Conservation (phyloP, 2,113 vertebrate genomes). For the Tupaia chinensis region DNA sequence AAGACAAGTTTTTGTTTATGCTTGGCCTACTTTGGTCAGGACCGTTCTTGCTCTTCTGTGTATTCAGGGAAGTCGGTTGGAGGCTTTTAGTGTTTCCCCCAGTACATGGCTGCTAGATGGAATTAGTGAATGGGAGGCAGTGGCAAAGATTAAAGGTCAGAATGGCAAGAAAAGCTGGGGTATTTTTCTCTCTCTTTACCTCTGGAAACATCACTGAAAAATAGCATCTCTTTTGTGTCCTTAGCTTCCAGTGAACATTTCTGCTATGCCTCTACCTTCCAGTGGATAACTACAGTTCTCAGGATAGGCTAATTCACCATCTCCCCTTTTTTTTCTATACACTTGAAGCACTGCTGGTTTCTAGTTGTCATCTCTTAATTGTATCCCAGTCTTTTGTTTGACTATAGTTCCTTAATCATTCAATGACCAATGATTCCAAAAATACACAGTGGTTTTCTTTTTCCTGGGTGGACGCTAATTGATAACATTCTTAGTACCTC, state of each 20-base stretch:
- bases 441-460: not conserved
- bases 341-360: not conserved
- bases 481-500: not conserved
- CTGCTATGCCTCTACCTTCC: not conserved
- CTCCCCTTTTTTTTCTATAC: not conserved
- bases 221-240: not conserved
- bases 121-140: not conserved
- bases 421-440: not conserved
- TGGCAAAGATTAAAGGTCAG: not conserved
- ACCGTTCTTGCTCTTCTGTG: not conserved
- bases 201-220: not conserved
- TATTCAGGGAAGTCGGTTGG: not conserved
- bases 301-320: not conserved
- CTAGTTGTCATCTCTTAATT: not conserved
- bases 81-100: not conserved
- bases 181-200: not conserved
- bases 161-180: not conserved
- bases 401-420: not conserved
- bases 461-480: not conserved
- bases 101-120: not conserved
- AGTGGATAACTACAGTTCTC: not conserved
- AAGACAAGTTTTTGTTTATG: not conserved
- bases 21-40: not conserved
- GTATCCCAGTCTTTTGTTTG: not conserved
- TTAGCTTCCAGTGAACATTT: not conserved